phyloP scores from a whole-genome alignment of 1,140 invertebrate genomes.

The Drosophila kohkoa region DNA sequence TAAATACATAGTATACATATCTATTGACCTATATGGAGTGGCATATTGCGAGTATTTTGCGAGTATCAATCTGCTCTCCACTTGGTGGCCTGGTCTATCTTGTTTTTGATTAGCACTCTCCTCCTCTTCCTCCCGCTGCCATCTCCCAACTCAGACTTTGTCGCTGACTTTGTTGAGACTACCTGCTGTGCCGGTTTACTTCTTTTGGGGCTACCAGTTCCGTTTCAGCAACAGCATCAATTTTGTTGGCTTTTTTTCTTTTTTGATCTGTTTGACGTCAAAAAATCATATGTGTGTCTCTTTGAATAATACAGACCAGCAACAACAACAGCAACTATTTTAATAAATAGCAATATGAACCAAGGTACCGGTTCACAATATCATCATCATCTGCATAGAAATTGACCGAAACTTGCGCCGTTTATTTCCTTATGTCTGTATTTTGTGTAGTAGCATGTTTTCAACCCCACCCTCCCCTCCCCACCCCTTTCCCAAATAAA shows the following conservation, averaged over 20 bases:
- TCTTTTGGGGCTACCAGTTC: slow-evolving; percentile 69
- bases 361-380: slow-evolving; percentile 32
- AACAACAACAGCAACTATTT: slow-evolving; percentile 6
- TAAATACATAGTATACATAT: background rate
- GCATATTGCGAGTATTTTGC: slow-evolving; percentile 9
- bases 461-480: background rate
- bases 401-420: background rate
- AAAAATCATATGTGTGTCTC: slow-evolving; percentile 37
- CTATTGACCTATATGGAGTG: slow-evolving; percentile 46
- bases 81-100: slow-evolving; percentile 42
- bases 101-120: slow-evolving; percentile 64
- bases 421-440: slow-evolving; percentile 33
- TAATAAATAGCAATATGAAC: slow-evolving; percentile 12
- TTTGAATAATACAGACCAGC: background rate
- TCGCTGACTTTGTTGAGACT: slow-evolving; percentile 40
- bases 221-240: slow-evolving; percentile 46
- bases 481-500: too few relatives aligned
- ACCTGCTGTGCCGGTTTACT: slow-evolving; percentile 81
- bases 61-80: slow-evolving; percentile 21
- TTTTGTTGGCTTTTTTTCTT: too few relatives aligned
- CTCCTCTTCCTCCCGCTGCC: background rate
- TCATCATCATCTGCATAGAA: slow-evolving; percentile 40
- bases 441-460: background rate
- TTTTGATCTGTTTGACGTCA: slow-evolving; percentile 59
- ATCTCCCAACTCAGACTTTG: slow-evolving; percentile 7